Percentiles rank a stretch among this genome's conserved stretches.
phyloP scores from a whole-genome alignment of 2,888 invertebrate genomes.

The Stenoptilia bipunctidactyla region DNA sequence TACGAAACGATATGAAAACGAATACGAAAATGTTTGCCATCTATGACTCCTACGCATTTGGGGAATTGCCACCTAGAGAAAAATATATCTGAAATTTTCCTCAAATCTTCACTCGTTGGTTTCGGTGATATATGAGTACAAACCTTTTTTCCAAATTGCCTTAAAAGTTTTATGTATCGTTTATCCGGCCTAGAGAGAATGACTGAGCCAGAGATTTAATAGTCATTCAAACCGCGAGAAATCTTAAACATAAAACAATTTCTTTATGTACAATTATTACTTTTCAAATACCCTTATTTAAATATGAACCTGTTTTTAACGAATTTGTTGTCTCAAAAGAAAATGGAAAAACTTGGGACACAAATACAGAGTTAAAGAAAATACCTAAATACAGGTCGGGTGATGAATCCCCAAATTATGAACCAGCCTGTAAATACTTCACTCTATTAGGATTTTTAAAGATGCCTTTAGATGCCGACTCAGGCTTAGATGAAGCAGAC shows the following conservation, averaged over 20 bases:
- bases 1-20: too few relatives aligned
- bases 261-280: neutral
- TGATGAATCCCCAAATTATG: conserved; percentile 2
- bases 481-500: too few relatives aligned
- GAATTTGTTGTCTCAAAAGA: too few relatives aligned
- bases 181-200: conserved; percentile 9
- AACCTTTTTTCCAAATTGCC: conserved; percentile 2
- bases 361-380: neutral
- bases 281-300: neutral
- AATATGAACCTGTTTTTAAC: too few relatives aligned
- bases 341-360: neutral
- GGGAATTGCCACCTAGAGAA: conserved; percentile 9
- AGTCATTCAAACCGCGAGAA: neutral
- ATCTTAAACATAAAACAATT: conserved; percentile 3
- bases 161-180: conserved; percentile 10
- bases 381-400: neutral
- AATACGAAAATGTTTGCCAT: too few relatives aligned
- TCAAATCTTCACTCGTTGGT: conserved; percentile 4
- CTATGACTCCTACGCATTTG: neutral
- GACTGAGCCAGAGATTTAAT: conserved; percentile 4
- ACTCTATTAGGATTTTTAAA: too few relatives aligned
- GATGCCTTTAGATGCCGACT: too few relatives aligned
- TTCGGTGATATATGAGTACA: neutral
- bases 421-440: neutral
- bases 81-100: conserved; percentile 4